Evolutionary conservation across 2,797 vertebrate species (phyloP).

Genomic region (Phalloptychus januarius): DNA sequence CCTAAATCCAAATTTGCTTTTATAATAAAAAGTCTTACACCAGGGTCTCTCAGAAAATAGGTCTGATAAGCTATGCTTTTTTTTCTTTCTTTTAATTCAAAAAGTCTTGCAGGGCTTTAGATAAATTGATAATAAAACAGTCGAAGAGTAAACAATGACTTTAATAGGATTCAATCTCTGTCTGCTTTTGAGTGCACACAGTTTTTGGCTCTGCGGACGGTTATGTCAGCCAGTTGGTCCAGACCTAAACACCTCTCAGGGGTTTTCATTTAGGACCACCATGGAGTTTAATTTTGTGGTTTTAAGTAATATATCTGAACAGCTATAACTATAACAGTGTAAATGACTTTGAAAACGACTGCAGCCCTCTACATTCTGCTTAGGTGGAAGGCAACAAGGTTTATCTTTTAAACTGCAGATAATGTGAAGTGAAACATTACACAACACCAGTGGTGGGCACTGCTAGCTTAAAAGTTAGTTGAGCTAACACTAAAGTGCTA

Average conservation of each 20-base stretch:
- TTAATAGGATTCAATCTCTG: not conserved
- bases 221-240: conserved; percentile 6
- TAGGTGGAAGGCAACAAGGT: not conserved
- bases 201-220: conserved; percentile 8
- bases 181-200: not conserved
- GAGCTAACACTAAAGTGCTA: no score
- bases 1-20: not conserved
- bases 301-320: conserved; percentile 12
- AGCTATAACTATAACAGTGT: not conserved
- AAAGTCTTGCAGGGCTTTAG: not conserved
- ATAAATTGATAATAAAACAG: not conserved
- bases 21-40: not conserved
- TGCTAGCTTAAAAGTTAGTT: no score
- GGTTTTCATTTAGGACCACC: conserved; percentile 16
- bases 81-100: not conserved
- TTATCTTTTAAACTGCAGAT: not conserved
- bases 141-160: conserved; percentile 13
- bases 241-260: conserved; percentile 5
- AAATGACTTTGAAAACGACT: not conserved
- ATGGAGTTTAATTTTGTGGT: conserved; percentile 5
- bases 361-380: not conserved
- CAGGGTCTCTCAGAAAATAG: not conserved
- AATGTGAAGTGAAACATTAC: not conserved
- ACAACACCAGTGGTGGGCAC: no score
- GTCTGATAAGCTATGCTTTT: not conserved